Evolutionary conservation across 2,888 invertebrate genomes (phyloP), one percentile per base, ranked within the genome.

Genomic region (Argyra leucocephala): DNA sequence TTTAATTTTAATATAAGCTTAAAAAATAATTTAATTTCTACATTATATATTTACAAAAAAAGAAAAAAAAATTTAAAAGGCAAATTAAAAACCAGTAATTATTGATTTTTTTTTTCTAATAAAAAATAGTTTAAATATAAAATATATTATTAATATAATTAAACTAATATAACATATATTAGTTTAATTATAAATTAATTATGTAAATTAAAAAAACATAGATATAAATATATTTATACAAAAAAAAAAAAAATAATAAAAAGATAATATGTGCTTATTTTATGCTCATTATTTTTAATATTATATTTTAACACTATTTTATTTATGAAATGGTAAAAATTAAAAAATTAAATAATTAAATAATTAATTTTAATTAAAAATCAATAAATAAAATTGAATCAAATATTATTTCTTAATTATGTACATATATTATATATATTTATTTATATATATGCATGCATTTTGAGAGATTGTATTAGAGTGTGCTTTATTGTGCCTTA

Each of bases 401-500:
- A 48, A 48, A 48, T 18, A 48, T 3, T 18, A 48, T n/a, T 18
- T 18, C 48, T 48, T 48, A 48, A 48, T 48, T 15, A n/a, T 48
- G 18, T 48, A n/a, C n/a, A 18, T 48, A 48, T 48, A 48, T 31
- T 31, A 26, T 26, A 26, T 26, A 26, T 7, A 26, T 26, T n/a
- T n/a, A n/a, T n/a, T n/a, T n/a, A n/a, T 26, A 31, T 31, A 31
- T 10, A 31, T 48, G 18, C 12, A 48, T 48, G 18, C 12, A 48
- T 18, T 18, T 48, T 48, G 48, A 48, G 48, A 48, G 48, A 48
- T 48, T 48, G 48, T 48, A 48, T 48, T 48, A 48, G 48, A 48
- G 61, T 18, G 61, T 61, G 61, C 61, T 61, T n/a, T 31, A 61
- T 21, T 31, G 61, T 61, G 61, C 61, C 61, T 61, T 61, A 24